Evolutionary conservation across 1,140 invertebrate genomes (phyloP).

Genomic region (Zaprionus vittiger): DNA sequence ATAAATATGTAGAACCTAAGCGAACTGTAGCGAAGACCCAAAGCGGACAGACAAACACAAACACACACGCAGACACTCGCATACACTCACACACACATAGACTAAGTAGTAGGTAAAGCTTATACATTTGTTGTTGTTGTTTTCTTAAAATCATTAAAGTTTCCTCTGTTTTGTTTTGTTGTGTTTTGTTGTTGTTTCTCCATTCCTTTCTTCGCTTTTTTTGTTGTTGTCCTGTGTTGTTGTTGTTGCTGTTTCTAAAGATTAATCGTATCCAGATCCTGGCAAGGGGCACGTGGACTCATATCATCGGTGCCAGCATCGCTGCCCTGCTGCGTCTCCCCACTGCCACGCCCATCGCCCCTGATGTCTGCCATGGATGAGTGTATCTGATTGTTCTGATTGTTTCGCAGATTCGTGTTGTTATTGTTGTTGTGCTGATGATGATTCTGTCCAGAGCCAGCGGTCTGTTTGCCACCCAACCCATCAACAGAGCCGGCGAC

Average conservation of each 20-base stretch:
- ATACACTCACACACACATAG: conserved; percentile 9
- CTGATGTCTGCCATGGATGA: conserved; percentile 73
- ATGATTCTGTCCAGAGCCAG: conserved; percentile 65
- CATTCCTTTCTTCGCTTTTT: conserved; percentile 22
- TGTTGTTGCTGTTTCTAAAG: conserved; percentile 74
- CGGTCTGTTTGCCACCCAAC: conserved; percentile 21
- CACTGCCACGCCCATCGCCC: conserved; percentile 42
- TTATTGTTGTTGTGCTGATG: conserved; percentile 85
- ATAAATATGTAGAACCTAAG: conserved; percentile 7
- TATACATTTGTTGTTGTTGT: conserved; percentile 33
- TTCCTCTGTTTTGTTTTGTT: neutral
- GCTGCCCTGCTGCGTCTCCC: conserved; percentile 36
- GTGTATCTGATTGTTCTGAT: conserved; percentile 71
- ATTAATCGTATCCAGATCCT: conserved; percentile 89
- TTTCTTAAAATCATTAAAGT: conserved; percentile 49
- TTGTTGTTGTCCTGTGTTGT: conserved; percentile 59
- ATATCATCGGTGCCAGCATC: conserved; percentile 60
- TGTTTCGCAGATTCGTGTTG: conserved; percentile 61
- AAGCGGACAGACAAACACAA: neutral
- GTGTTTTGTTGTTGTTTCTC: neutral
- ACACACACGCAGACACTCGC: conserved; percentile 8
- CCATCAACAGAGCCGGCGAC: conserved; percentile 35
- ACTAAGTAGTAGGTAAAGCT: conserved; percentile 39
- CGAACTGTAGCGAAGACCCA: neutral
- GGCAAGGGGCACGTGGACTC: conserved; percentile 86